A percentile compares a stretch with the other conserved stretches of the same genome.
Evolutionary conservation across 2,113 vertebrate species (phyloP).

Genomic region (Bos indicus): DNA sequence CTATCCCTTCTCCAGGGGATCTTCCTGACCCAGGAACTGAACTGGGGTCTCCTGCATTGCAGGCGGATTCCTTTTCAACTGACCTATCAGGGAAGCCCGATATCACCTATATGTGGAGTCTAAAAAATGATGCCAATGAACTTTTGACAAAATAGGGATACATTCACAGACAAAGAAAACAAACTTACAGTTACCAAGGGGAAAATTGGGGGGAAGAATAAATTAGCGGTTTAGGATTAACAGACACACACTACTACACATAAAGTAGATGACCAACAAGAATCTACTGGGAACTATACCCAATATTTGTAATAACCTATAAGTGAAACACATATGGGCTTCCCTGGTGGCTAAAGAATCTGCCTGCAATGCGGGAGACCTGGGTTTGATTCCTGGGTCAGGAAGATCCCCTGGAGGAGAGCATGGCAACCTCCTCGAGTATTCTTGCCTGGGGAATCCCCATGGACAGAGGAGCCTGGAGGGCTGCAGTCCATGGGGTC

Average conservation of each 20-base stretch:
- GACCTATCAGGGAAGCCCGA: background rate
- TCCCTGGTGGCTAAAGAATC: background rate
- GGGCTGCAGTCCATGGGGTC: background rate
- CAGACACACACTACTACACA: background rate
- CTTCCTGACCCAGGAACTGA: accelerated
- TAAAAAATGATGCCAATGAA: background rate
- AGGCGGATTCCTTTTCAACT: background rate
- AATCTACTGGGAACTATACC: background rate
- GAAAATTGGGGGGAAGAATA: background rate
- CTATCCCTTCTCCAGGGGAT: background rate
- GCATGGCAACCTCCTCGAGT: background rate
- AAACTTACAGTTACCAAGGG: background rate
- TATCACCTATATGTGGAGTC: background rate
- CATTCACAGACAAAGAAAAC: background rate
- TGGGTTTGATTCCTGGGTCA: background rate
- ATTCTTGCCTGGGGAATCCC: background rate
- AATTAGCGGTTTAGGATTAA: background rate
- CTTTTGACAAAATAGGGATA: background rate
- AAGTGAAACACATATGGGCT: background rate
- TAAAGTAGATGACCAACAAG: background rate
- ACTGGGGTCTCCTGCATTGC: background rate
- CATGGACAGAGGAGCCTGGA: background rate
- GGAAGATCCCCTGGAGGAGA: background rate
- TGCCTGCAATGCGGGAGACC: background rate
- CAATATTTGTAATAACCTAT: background rate